Conservation (phyloP, 2,113 vertebrate genomes). For the Aptenodytes forsteri region DNA sequence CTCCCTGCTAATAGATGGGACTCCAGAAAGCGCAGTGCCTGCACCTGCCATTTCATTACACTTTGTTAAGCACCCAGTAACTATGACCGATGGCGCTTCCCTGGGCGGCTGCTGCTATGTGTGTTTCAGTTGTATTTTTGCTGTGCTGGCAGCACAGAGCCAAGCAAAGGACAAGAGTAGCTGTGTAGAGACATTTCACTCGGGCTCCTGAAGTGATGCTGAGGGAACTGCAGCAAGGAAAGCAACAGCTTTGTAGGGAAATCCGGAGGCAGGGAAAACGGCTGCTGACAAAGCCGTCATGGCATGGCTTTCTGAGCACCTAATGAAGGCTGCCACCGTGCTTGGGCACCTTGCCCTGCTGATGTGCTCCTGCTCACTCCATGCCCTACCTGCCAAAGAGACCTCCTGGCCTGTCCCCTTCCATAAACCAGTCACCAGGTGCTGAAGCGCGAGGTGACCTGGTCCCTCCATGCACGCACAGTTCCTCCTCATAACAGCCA, state of each 20-base stretch:
- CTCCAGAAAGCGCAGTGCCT: fast-evolving
- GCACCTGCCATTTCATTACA: background rate
- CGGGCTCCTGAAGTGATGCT: background rate
- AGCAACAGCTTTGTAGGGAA: conserved; percentile 43
- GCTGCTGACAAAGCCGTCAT: background rate
- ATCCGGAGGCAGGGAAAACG: background rate
- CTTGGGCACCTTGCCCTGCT: background rate
- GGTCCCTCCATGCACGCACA: background rate
- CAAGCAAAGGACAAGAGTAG: background rate
- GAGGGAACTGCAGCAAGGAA: conserved; percentile 37
- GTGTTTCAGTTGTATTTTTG: background rate
- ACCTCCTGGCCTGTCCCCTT: background rate
- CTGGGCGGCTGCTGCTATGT: background rate
- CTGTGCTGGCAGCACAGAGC: conserved; percentile 26
- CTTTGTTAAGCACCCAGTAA: conserved; percentile 6
- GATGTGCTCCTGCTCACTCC: background rate
- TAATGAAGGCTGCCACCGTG: background rate
- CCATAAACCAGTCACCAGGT: too few species aligned
- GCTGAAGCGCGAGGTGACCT: fast-evolving
- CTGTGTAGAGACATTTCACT: background rate
- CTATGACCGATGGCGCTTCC: background rate
- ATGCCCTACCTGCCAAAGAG: background rate
- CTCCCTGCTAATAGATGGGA: background rate
- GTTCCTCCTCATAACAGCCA: background rate
- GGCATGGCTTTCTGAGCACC: background rate